Evolutionary conservation across 2,113 vertebrate genomes (phyloP), one percentile per base, ranked within the genome.

Genomic region (Halcyon senegalensis): DNA sequence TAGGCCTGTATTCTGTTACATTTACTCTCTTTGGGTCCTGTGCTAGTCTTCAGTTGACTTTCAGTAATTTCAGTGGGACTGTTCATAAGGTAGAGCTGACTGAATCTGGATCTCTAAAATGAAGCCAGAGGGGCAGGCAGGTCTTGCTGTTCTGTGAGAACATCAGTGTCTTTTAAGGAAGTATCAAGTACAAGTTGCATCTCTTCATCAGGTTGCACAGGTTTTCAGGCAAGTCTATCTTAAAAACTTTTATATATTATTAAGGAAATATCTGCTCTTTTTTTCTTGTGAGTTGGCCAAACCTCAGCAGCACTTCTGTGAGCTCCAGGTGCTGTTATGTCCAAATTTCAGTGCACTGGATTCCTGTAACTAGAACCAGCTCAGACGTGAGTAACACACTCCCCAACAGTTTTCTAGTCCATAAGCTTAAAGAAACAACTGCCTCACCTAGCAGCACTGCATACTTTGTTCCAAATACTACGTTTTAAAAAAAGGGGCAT

Each of bases 321-420:
- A 90, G 70, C 30, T 94, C 88, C 90, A 95, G 58, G 76, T 80
- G 55, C 50, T 76, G 39, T 79, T 83, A 80, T 88, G 55, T 55
- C 79, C 70, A 62, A 84, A 80, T 90, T 90, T 94, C 79, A 83
- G 50, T 46, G 55, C n/a, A 25, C 35, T 76, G 50, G 21, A 73
- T 96, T 94, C 92, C 92, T 3, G 27, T 93, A 94, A 96, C 75
- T 76, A 56, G 44, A 87, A 90, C 30, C 62, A 90, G 12, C 55
- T 95, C 94, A 97, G 94, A 95, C 86, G 48, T 93, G 92, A 95
- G 90, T 95, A 96, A 95, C 85, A 86, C 67, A 73, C 73, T 87
- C 70, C 53, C 63, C 63, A 92, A 63, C 44, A 94, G 50, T 75
- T 92, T 95, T 94, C 85, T 83, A 69, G 88, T 73, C 85, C 85